Evolutionary conservation across 2,888 invertebrate genomes (phyloP).

Genomic region (Amorpha juglandis): DNA sequence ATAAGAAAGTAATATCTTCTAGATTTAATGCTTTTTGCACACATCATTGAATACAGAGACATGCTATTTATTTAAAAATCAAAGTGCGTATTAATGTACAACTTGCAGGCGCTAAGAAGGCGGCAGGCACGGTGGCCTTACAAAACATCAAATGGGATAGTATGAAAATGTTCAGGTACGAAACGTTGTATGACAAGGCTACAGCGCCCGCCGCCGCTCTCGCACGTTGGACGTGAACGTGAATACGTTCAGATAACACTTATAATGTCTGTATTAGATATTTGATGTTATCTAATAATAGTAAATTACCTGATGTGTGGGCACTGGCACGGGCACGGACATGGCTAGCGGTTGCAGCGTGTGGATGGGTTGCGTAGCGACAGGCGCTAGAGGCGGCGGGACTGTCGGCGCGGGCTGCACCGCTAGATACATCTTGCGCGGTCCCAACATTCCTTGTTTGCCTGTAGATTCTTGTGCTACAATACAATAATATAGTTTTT

Average conservation of each 20-base stretch:
- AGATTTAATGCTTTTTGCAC: background rate
- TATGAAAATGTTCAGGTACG: too few relatives aligned
- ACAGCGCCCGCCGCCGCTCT: too few relatives aligned
- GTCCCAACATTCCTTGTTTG: constrained; percentile 92
- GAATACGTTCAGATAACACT: background rate
- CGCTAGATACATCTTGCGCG: constrained; percentile 93
- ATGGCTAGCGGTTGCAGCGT: constrained; percentile 62
- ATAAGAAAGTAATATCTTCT: background rate
- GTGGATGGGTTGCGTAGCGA: constrained; percentile 51
- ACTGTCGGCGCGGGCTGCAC: constrained; percentile 88
- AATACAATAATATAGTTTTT: constrained; percentile 31
- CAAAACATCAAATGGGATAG: too few relatives aligned
- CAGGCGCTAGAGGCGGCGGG: constrained; percentile 33
- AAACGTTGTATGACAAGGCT: too few relatives aligned
- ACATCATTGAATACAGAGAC: background rate
- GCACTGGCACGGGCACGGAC: constrained; percentile 39
- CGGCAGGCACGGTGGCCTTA: too few relatives aligned
- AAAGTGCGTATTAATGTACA: too few relatives aligned
- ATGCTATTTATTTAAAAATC: background rate
- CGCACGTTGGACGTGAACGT: too few relatives aligned
- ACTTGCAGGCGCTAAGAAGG: too few relatives aligned
- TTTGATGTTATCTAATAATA: constrained; percentile 61
- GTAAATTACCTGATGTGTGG: constrained; percentile 82
- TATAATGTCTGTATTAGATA: background rate
- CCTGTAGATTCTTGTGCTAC: constrained; percentile 94